These are phyloP conservation scores for Pleuronectes platessa DNA, from an alignment of 2,113 vertebrate species.

Conservation along the genomic window DNA sequence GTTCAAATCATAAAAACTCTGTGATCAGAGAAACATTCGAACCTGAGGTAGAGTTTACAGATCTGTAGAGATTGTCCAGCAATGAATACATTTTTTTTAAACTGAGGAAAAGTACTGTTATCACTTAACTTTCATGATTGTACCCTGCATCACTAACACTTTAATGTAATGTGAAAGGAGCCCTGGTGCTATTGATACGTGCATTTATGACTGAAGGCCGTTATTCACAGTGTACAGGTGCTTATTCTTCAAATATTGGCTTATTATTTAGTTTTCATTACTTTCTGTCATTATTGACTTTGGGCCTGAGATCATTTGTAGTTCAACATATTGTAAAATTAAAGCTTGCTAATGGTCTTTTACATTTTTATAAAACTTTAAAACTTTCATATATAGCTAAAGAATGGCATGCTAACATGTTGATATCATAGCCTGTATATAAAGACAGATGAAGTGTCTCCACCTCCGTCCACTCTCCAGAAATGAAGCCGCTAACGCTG, in stretches of 20 bases:
- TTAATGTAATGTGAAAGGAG: constrained; percentile 12
- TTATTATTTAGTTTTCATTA: too few relatives aligned
- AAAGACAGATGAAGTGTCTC: too few relatives aligned
- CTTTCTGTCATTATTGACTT: too few relatives aligned
- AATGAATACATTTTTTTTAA: not conserved
- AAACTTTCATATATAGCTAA: too few relatives aligned
- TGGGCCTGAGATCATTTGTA: not conserved
- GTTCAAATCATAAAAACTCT: not conserved
- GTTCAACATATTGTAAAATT: not conserved
- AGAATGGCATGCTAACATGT: too few relatives aligned
- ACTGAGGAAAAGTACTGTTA: not conserved
- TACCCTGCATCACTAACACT: constrained; percentile 19
- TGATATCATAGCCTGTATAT: too few relatives aligned
- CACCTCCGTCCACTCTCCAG: too few relatives aligned
- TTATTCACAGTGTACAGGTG: not conserved
- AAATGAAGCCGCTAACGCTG: too few relatives aligned
- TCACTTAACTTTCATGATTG: constrained; percentile 5
- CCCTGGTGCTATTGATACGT: not conserved
- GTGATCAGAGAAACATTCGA: too few relatives aligned
- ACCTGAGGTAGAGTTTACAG: not conserved
- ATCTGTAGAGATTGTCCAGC: not conserved
- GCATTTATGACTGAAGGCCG: not conserved
- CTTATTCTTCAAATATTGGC: not conserved
- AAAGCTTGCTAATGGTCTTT: not conserved
- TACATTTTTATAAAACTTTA: too few relatives aligned